Conservation (phyloP, 2,113 vertebrate genomes). For the Pristiophorus japonicus region DNA sequence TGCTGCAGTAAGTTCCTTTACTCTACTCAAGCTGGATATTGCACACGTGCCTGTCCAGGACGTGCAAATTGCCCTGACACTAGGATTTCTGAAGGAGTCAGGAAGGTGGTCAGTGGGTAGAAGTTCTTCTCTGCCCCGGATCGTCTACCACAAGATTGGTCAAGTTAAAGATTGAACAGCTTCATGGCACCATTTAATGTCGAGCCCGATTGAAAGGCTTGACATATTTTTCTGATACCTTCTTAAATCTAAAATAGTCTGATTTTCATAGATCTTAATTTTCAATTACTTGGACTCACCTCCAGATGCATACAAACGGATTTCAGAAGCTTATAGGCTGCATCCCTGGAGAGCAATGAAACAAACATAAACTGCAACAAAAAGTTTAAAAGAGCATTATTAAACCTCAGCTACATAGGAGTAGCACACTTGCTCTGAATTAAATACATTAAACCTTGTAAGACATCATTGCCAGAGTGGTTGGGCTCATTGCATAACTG, state of each 20-base stretch:
- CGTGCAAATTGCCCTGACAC: not conserved
- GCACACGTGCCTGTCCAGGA: not conserved
- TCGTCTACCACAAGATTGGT: not conserved
- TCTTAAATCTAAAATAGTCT: not conserved
- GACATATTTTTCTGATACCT: not conserved
- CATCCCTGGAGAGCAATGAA: slow-evolving; percentile 86
- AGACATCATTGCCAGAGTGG: not conserved
- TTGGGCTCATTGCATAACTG: too few species aligned
- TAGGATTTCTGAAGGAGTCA: not conserved
- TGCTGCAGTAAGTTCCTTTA: not conserved
- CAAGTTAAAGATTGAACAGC: not conserved
- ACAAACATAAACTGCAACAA: slow-evolving; percentile 82
- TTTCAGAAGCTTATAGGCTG: slow-evolving; percentile 81
- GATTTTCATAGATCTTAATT: not conserved
- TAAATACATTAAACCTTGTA: not conserved
- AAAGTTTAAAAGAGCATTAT: not conserved
- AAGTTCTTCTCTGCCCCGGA: not conserved
- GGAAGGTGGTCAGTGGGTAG: not conserved
- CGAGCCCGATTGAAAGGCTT: not conserved
- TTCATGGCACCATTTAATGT: not conserved
- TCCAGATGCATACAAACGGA: slow-evolving; percentile 78
- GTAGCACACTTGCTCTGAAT: not conserved
- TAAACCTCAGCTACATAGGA: not conserved
- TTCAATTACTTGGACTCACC: slow-evolving; percentile 51
- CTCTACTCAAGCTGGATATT: not conserved